Evolutionary conservation across 2,888 invertebrate genomes (phyloP), one percentile per base, ranked within the genome.

Genomic region (Odontocerum albicorne): DNA sequence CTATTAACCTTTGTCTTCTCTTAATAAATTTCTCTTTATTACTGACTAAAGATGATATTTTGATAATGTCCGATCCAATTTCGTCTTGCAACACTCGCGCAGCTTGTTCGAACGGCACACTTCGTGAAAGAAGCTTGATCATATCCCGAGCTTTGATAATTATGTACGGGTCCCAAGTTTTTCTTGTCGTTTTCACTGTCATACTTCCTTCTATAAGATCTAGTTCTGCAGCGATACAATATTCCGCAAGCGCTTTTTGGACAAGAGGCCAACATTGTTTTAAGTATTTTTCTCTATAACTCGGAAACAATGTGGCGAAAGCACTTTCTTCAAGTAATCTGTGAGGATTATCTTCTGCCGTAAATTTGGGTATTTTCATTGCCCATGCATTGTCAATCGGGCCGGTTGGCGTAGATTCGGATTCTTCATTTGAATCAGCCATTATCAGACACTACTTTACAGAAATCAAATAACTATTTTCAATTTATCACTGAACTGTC

Each of bases 111-210:
- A 89, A 94, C 0, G 98, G 97, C 1, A 99, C 98, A 71, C 96
- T 96, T 63, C 99, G 80, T 0, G 97, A 92, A 65, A 99, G 73
- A 2, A 99, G 75, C 71, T 96, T 97, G 65, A 99, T 91, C 77
- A 98, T 83, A 71, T 99, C 99, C 58, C 98, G 81, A 0, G 96
- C 95, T 76, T 98, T 98, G 20, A 99, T 82, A 38, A 99, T 92
- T 49, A 96, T 90, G 64, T 90, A 98, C 0, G 99, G 99, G 77
- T 99, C 99, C 95, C 95, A 99, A 1, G 98, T 98, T 78, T 97
- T 96, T 49, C 91, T 80, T 0, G 96, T 96, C 0, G 99, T 99
- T 70, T 82, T 83, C 0, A 99, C 99, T 0, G 88, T 86, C 89
- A 99, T 91, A 65, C 93, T 95, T 35, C 98, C 87, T 78, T 97